These are phyloP conservation scores for Tridacna crocea DNA, from an alignment of 2,888 invertebrate species.

Conservation along the genomic window DNA sequence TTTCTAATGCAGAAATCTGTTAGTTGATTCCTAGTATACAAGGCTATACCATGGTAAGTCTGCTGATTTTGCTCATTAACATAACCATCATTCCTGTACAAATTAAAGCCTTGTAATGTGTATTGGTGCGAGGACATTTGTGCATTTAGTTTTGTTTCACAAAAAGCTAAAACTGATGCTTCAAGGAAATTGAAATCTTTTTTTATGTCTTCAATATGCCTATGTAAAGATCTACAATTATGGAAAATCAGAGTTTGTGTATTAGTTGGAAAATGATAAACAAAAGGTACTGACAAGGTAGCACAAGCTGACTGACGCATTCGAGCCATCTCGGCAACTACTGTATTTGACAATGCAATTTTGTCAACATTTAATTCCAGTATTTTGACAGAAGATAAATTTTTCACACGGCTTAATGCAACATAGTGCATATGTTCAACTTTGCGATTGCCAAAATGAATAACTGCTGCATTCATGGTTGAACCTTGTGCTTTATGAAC, in stretches of 20 bases:
- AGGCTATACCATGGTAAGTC: conserved; percentile 38
- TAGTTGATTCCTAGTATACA: conserved; percentile 8
- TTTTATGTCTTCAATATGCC: conserved; percentile 42
- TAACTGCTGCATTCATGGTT: conserved; percentile 48
- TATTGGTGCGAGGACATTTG: background rate
- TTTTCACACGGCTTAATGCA: conserved; percentile 55
- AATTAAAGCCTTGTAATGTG: conserved; percentile 11
- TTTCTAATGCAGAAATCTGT: background rate
- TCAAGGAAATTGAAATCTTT: conserved; percentile 25
- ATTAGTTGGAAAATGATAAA: background rate
- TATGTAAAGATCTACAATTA: conserved; percentile 48
- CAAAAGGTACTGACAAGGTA: background rate
- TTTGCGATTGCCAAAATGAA: conserved; percentile 51
- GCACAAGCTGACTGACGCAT: background rate
- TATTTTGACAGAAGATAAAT: conserved; percentile 36
- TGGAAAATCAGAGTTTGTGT: conserved; percentile 34
- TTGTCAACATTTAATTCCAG: conserved; percentile 32
- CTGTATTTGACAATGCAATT: conserved; percentile 28
- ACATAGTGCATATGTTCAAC: conserved; percentile 58
- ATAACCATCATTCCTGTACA: conserved; percentile 22
- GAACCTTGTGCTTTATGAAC: conserved; percentile 60
- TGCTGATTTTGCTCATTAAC: background rate
- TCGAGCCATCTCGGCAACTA: conserved; percentile 45
- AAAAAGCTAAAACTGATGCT: conserved; percentile 40
- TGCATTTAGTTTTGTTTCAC: conserved; percentile 39